phyloP scores from a whole-genome alignment of 2,113 vertebrate genomes.

The Limnothrissa miodon region DNA sequence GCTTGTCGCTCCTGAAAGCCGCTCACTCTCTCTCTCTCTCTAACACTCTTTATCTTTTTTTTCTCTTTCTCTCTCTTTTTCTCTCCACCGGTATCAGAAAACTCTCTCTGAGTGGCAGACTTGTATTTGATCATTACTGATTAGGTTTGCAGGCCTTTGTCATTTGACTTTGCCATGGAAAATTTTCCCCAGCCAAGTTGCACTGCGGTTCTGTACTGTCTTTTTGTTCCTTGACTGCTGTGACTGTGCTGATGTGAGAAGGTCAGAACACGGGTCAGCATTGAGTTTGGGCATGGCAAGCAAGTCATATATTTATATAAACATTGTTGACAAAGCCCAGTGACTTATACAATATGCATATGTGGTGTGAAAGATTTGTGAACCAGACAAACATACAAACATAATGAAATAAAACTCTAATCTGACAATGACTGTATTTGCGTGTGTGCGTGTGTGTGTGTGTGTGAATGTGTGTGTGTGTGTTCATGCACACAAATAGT shows the following conservation, averaged over 20 bases:
- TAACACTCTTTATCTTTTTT: not conserved
- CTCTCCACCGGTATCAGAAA: not conserved
- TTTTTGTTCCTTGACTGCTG: not conserved
- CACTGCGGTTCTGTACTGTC: not conserved
- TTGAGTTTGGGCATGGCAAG: not conserved
- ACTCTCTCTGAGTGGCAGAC: not conserved
- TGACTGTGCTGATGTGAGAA: slow-evolving; percentile 8
- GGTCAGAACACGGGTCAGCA: not conserved
- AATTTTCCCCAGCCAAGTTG: not conserved
- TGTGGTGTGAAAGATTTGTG: too few relatives aligned
- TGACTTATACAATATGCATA: too few relatives aligned
- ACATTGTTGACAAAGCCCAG: too few relatives aligned
- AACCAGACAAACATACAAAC: not conserved
- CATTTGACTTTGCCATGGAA: not conserved
- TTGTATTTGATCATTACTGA: not conserved
- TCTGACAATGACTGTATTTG: too few relatives aligned
- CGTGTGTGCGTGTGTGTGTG: too few relatives aligned
- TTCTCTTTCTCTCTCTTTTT: not conserved
- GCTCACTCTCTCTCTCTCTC: not conserved
- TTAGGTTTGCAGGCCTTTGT: slow-evolving; percentile 3
- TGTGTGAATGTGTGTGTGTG: too few relatives aligned
- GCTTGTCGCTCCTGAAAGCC: not conserved
- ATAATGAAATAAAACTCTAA: not conserved
- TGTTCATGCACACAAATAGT: too few relatives aligned
- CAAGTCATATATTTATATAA: too few relatives aligned